These are phyloP conservation scores for Vanessa atalanta DNA, from an alignment of 1,140 invertebrate genomes.

Conservation along the genomic window DNA sequence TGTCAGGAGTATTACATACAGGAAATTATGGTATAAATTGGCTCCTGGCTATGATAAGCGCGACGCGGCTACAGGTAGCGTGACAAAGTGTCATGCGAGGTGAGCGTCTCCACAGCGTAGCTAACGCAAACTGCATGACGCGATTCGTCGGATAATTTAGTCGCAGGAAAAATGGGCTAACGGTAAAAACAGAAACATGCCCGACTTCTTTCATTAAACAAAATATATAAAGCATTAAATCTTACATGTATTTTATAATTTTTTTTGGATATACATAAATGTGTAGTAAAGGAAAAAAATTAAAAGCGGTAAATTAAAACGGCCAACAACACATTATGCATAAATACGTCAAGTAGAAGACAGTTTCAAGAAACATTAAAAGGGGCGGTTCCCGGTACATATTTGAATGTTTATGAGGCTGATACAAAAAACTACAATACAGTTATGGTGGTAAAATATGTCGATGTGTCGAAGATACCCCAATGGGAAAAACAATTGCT, in stretches of 20 bases:
- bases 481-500: slow-evolving; percentile 48
- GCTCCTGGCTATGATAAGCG: slow-evolving; percentile 48
- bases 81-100: slow-evolving; percentile 50
- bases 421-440: slow-evolving; percentile 50
- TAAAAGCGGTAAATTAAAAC: background rate
- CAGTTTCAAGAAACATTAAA: slow-evolving; percentile 17
- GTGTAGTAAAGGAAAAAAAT: background rate
- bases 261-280: background rate
- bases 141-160: slow-evolving; percentile 12
- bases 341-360: background rate
- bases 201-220: background rate
- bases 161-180: slow-evolving; percentile 29
- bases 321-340: background rate
- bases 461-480: slow-evolving; percentile 50
- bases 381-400: slow-evolving; percentile 3
- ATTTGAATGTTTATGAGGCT: slow-evolving; percentile 41
- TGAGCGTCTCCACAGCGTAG: slow-evolving; percentile 46
- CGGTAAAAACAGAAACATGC: slow-evolving; percentile 23
- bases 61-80: slow-evolving; percentile 46
- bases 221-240: background rate
- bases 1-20: slow-evolving; percentile 26
- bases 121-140: slow-evolving; percentile 52
- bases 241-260: no score
- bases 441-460: slow-evolving; percentile 53
- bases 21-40: slow-evolving; percentile 42